Conservation (phyloP, 2,113 vertebrate genomes). For the Colinus virginianus region DNA sequence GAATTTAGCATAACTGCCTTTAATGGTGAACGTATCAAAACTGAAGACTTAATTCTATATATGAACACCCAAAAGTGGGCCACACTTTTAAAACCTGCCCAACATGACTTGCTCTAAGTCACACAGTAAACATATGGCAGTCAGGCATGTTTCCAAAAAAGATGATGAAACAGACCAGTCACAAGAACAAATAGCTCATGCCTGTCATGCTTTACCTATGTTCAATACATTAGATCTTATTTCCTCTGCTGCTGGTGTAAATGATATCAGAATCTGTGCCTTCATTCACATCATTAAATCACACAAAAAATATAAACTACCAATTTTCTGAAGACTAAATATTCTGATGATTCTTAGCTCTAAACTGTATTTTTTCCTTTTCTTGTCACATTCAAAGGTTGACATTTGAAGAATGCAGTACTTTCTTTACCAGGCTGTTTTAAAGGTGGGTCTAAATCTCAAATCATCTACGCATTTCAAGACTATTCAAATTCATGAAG, state of each 20-base stretch:
- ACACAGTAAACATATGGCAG: neutral
- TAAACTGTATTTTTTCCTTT: slow-evolving; percentile 55
- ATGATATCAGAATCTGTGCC: slow-evolving; percentile 24
- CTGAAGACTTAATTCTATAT: neutral
- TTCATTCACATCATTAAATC: slow-evolving; percentile 54
- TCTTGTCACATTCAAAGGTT: slow-evolving; percentile 62
- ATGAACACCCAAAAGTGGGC: accelerated
- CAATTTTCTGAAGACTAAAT: slow-evolving; percentile 64
- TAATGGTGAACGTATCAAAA: neutral
- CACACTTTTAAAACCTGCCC: neutral
- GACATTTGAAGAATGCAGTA: slow-evolving; percentile 62
- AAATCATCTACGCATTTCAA: slow-evolving; percentile 61
- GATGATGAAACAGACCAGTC: accelerated
- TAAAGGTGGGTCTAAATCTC: slow-evolving; percentile 53
- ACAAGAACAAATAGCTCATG: neutral
- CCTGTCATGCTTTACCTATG: neutral
- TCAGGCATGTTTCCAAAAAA: neutral
- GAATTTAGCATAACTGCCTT: neutral
- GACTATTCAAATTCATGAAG: slow-evolving; percentile 66
- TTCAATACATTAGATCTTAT: neutral
- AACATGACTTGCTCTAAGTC: neutral
- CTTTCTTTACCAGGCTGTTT: slow-evolving; percentile 46
- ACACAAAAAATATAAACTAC: slow-evolving; percentile 59
- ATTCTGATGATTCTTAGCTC: slow-evolving; percentile 65
- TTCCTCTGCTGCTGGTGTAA: slow-evolving; percentile 31